phyloP scores from a whole-genome alignment of 2,113 vertebrate species.

The Anhinga anhinga region DNA sequence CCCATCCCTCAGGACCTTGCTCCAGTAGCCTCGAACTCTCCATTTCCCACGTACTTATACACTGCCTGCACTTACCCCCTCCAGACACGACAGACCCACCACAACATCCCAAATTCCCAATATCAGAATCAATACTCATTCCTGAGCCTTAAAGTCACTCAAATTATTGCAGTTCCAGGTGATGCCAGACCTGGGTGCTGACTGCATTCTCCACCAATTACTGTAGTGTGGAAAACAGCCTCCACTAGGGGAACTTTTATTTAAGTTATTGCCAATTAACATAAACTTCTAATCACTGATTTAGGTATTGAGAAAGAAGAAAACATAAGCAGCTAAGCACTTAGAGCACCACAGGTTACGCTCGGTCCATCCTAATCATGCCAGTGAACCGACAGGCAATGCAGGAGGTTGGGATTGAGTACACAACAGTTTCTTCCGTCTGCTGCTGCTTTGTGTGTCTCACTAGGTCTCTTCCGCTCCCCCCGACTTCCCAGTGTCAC shows the following conservation, averaged over 20 bases:
- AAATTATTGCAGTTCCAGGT: background rate
- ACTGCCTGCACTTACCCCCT: background rate
- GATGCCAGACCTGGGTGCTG: background rate
- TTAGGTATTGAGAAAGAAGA: background rate
- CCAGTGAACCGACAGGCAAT: background rate
- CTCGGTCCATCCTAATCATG: fast-evolving
- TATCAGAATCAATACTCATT: background rate
- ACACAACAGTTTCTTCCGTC: background rate
- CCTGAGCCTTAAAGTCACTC: background rate
- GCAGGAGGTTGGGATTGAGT: background rate
- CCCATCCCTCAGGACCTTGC: background rate
- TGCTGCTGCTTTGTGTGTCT: background rate
- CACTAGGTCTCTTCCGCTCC: background rate
- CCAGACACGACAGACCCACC: background rate
- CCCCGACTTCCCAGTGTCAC: background rate
- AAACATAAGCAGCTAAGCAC: background rate
- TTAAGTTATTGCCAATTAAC: background rate
- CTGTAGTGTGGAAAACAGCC: background rate
- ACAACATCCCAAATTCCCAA: background rate
- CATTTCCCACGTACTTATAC: background rate
- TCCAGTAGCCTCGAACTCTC: background rate
- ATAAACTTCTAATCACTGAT: background rate
- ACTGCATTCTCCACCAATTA: background rate
- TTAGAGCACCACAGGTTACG: background rate
- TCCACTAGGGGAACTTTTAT: background rate